Base-by-base conservation (phyloP, 2,888 invertebrate genomes). In the Philhelius pedissequus region DNA sequence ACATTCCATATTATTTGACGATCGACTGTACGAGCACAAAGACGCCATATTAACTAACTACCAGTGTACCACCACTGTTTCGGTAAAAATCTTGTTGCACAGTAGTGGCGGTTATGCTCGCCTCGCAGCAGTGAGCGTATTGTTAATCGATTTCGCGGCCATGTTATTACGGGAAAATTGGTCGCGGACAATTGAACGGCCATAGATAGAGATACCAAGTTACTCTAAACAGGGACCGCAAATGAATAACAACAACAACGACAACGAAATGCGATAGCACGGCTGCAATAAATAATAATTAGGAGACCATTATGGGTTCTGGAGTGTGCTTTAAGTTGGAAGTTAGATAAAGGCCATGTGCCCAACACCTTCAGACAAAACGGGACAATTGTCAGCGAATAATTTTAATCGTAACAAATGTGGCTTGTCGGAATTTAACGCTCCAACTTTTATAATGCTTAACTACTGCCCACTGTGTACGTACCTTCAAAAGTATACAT, bases 231-330 rank as follows among this genome's bases (percentile, higher is more conserved):
- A 20, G 38, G 56, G 43, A 40, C 58, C 54, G 54, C 52, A 48
- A 58, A 66, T 38, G 27, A 77, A n/a, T n/a, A n/a, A n/a, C n/a
- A n/a, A n/a, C n/a, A n/a, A n/a, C n/a, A n/a, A n/a, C n/a, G n/a
- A 71, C 48, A 27, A 62, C 66, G 18, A 48, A 58, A 58, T 30
- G 15, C 66, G 62, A 86, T 83, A 87, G 86, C 87, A 84, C 71
- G 78, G 78, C 84, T 48, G 87, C 87, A 86, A 88, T 88, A 88
- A 88, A 88, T 88, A 88, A 88, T 88, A 88, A 88, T 88, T 88
- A 88, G 88, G 88, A 86, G 87, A 79, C 87, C 86, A 88, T 88
- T 88, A 88, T 87, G 77, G 45, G 48, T 48, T 58, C 30, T 62
- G 60, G 75, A 75, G 75, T 79, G 75, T 38, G 66, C 73, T 62